These are phyloP conservation scores for Cinclus cinclus DNA, from an alignment of 2,113 vertebrate genomes.

Conservation along the genomic window DNA sequence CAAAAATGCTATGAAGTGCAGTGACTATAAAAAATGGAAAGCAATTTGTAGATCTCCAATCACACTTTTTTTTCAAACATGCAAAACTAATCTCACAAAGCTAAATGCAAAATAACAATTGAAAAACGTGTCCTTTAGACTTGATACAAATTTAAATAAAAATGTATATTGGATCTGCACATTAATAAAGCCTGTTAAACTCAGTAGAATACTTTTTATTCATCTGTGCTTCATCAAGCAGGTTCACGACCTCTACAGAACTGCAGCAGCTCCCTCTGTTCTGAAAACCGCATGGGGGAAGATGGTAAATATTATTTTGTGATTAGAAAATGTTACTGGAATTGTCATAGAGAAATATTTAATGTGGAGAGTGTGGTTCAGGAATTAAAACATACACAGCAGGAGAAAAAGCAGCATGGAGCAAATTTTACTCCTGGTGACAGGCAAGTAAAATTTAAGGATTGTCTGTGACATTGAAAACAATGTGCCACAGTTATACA, in stretches of 20 bases:
- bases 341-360: slow-evolving; percentile 70
- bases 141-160: slow-evolving; percentile 76
- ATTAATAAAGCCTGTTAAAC: slow-evolving; percentile 76
- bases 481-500: neutral
- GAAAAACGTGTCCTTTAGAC: slow-evolving; percentile 73
- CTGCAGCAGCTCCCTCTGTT: slow-evolving; percentile 70
- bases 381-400: slow-evolving; percentile 64
- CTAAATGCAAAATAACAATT: slow-evolving; percentile 76
- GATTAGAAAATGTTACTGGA: slow-evolving; percentile 79
- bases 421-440: slow-evolving; percentile 34
- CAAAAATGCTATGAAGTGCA: slow-evolving; percentile 19
- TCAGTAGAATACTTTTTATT: slow-evolving; percentile 74
- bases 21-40: slow-evolving; percentile 61
- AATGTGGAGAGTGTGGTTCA: slow-evolving; percentile 38
- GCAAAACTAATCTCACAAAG: slow-evolving; percentile 69
- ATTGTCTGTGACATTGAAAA: neutral
- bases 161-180: slow-evolving; percentile 64
- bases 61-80: slow-evolving; percentile 31
- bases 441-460: slow-evolving; percentile 40
- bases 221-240: slow-evolving; percentile 77
- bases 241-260: slow-evolving; percentile 73
- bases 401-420: slow-evolving; percentile 31
- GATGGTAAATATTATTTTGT: slow-evolving; percentile 75
- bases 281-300: slow-evolving; percentile 58
- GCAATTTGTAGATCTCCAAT: slow-evolving; percentile 67